Base-by-base conservation (phyloP, 2,113 vertebrate species). In the Silurus meridionalis region DNA sequence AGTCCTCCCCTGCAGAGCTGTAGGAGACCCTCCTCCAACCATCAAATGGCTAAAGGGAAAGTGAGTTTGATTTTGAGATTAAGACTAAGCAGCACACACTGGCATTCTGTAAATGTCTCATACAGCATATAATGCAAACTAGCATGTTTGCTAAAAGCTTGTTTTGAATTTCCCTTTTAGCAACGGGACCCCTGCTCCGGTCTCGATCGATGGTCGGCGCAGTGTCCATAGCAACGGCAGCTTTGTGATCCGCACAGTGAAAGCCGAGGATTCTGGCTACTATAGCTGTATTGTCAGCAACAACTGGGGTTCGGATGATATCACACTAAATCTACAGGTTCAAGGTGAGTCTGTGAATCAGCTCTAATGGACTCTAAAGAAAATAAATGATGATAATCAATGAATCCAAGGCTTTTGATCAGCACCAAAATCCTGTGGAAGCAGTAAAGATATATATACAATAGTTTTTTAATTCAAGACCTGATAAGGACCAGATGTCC, bases 41-140 rank as follows among this genome's bases (percentile, higher is more conserved):
- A 96, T 99, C 85, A 99, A 99, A 89, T 99, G 98, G 98, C 97
- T 98, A 92, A 99, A 99, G 91, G 97, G 98, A 94, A 99, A 97
- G 98, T 99, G 95, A 96, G 92, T 90, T 71, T 78, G 37, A 13
- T 55, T 7, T 8, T 14, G 8, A 80, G 2, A 58, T 17, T 11
- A 58, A 17, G 4, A 7, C 1, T 46, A 46, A 17, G 67, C 11
- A 8, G 19, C 9, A 48, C 67, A 46, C 3, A 10, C 83, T 61
- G 1, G 0, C 23, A 48, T 58, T 3, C 53, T 28, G 37, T 37
- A 37, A 37, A 37, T 37, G 37, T 37, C 1, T 2, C 37, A 37
- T 37, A 37, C 37, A 37, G 5, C 58, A n/a, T 58, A 21, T 58
- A 58, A 58, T 58, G 25, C 77, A 25, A 55, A 55, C 75, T 8